These are phyloP conservation scores for Micromys minutus DNA, from an alignment of 2,113 vertebrate species.

Conservation along the genomic window DNA sequence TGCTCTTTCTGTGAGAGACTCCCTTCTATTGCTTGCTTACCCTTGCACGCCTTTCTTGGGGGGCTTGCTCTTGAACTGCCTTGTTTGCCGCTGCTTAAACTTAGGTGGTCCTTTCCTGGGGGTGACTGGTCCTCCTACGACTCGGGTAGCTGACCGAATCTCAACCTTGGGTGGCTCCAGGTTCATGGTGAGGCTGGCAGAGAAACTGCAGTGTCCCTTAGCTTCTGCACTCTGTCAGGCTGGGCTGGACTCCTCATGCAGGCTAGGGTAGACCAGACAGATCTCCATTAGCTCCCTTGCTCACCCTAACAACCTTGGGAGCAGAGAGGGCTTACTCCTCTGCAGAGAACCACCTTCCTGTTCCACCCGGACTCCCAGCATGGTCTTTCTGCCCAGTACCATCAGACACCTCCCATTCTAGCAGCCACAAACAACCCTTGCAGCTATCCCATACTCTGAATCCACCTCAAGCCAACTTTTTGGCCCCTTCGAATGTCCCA, in stretches of 20 bases:
- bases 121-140: constrained; percentile 93
- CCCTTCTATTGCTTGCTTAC: constrained; percentile 81
- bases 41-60: constrained; percentile 97
- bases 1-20: neutral
- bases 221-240: neutral
- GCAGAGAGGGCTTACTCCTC: neutral
- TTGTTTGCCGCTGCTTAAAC: constrained; percentile 97
- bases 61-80: constrained; percentile 98
- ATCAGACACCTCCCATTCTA: neutral
- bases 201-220: neutral
- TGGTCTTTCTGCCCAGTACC: neutral
- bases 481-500: fast-evolving
- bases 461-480: neutral
- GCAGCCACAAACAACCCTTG: neutral
- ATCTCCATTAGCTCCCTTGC: neutral
- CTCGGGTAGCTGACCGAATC: constrained; percentile 92
- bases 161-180: constrained; percentile 91
- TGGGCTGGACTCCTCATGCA: neutral
- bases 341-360: neutral
- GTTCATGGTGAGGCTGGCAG: constrained; percentile 86
- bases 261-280: neutral
- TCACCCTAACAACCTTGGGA: fast-evolving
- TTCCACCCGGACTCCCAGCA: too few species aligned
- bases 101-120: constrained; percentile 96
- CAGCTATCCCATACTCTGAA: neutral